Evolutionary conservation across 2,797 vertebrate species (phyloP).

Genomic region (Vireo griseus): DNA sequence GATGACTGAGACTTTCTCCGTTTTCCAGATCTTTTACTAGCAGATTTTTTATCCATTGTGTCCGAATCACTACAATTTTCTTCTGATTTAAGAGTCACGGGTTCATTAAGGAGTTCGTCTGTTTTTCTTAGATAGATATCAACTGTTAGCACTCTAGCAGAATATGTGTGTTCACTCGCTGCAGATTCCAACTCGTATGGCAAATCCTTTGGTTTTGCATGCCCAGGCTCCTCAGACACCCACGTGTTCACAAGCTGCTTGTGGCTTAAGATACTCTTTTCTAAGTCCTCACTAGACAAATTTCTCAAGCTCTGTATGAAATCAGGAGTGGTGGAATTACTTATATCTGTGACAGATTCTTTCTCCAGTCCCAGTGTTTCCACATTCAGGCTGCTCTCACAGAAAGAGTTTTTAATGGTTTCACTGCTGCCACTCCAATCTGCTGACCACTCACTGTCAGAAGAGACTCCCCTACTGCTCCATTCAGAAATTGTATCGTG

Average conservation of each 20-base stretch:
- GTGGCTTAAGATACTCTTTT: constrained; percentile 62
- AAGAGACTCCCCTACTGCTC: constrained; percentile 24
- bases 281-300: constrained; percentile 57
- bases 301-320: constrained; percentile 63
- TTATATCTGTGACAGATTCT: constrained; percentile 54
- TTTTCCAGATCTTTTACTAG: constrained; percentile 66
- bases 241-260: constrained; percentile 61
- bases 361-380: constrained; percentile 44
- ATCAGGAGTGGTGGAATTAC: constrained; percentile 63
- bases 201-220: constrained; percentile 20
- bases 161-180: not conserved
- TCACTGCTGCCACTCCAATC: constrained; percentile 36
- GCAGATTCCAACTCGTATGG: constrained; percentile 1
- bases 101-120: constrained; percentile 58
- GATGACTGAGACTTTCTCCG: constrained; percentile 73
- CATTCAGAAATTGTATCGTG: constrained; percentile 31
- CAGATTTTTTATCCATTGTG: constrained; percentile 68
- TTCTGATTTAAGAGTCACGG: not conserved
- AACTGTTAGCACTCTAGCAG: constrained; percentile 70
- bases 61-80: constrained; percentile 46
- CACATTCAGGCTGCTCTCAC: constrained; percentile 59
- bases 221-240: constrained; percentile 28
- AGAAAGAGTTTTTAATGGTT: constrained; percentile 63
- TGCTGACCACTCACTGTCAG: constrained; percentile 59
- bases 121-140: constrained; percentile 79